These are phyloP conservation scores for Epicauta chinensis DNA, from an alignment of 1,140 invertebrate genomes.

Conservation along the genomic window DNA sequence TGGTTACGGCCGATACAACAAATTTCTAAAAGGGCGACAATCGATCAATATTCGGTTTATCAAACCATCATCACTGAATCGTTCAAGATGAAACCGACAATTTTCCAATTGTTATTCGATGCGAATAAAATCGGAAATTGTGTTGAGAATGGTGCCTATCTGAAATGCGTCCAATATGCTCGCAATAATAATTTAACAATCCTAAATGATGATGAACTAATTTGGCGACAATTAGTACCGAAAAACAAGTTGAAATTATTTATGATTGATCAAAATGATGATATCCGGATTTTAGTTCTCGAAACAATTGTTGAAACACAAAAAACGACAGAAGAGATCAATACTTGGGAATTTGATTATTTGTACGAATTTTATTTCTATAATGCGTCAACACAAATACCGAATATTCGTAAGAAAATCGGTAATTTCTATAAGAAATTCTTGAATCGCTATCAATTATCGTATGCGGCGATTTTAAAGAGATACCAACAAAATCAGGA, in stretches of 20 bases:
- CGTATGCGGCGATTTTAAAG: too few species aligned
- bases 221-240: background rate
- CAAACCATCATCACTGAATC: background rate
- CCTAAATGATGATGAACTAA: constrained; percentile 33
- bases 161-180: constrained; percentile 1
- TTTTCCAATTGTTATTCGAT: background rate
- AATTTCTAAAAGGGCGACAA: background rate
- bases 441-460: constrained; percentile 21
- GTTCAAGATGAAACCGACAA: background rate
- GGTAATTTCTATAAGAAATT: constrained; percentile 59
- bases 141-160: background rate
- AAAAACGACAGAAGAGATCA: constrained; percentile 63
- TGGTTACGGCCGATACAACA: background rate
- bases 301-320: constrained; percentile 67
- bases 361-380: constrained; percentile 59
- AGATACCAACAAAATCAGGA: constrained; percentile 12
- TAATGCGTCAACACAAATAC: constrained; percentile 66
- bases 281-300: constrained; percentile 51
- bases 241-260: constrained; percentile 31
- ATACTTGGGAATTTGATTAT: constrained; percentile 56
- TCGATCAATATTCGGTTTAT: background rate
- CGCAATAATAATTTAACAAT: background rate
- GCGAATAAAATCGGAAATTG: background rate
- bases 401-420: constrained; percentile 54
- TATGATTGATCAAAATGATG: constrained; percentile 6